Evolutionary conservation across 2,113 vertebrate genomes (phyloP), one percentile per base, ranked within the genome.

Genomic region (Leucosticte australis): DNA sequence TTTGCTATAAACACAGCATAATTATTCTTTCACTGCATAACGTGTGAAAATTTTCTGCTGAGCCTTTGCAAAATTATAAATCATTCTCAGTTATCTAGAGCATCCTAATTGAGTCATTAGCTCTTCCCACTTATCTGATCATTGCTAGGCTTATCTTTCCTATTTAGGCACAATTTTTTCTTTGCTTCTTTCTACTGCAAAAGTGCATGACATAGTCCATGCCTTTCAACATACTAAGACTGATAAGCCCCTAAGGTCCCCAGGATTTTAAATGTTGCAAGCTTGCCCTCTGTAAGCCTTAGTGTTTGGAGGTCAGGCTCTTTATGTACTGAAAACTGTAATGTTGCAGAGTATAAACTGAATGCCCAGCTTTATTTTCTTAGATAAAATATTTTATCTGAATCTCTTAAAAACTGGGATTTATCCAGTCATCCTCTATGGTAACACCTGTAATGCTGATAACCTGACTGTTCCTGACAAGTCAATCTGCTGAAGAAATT

Each of bases 1-100:
- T n/a, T 71, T 78, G 9, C 3, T 77, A 16, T 37, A 67, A 92
- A 73, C 23, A 59, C 10, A 67, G 11, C 6, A 26, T 41, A 92
- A 87, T 37, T 73, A 49, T 79, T 64, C 30, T 77, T 65, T 31
- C 18, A 42, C 35, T 85, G 39, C 5, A 94, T 63, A 94, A 65
- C 1, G 5, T 73, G 27, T 31, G 55, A 85, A 76, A 50, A 49
- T 80, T 91, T 95, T 92, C 55, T 88, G 24, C 67, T 91, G 55
- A 88, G 67, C 10, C 19, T 88, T 95, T 80, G 59, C 71, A 82
- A 96, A 90, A 88, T 63, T 63, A 71, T 27, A 91, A 83, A 91
- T 91, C 90, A 91, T 73, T 13, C 31, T 82, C 77, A 70, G 50
- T 67, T 95, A 93, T 90, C 90, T 75, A 81, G 22, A 92, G 35